Percentiles rank a stretch among this genome's conserved stretches.
Evolutionary conservation across 2,888 invertebrate species (phyloP).

Genomic region (Andrena dorsata): DNA sequence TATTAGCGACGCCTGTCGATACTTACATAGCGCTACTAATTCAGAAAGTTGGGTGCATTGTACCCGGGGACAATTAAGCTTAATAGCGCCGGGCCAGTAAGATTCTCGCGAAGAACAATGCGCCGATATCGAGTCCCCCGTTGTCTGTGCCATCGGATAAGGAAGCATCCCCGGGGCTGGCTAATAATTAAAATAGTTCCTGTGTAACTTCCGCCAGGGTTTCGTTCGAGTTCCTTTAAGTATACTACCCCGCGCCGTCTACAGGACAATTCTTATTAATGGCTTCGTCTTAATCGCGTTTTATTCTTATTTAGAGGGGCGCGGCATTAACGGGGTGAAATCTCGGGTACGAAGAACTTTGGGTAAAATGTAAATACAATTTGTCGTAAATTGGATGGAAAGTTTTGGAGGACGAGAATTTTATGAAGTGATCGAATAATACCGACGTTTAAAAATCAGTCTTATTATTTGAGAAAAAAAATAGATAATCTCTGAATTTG

Average conservation of each 20-base stretch:
- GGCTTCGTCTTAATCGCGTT: constrained; percentile 34
- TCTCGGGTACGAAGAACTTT: not conserved
- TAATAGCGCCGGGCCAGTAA: constrained; percentile 42
- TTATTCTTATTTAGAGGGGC: constrained; percentile 15
- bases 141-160: constrained; percentile 41
- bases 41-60: constrained; percentile 51
- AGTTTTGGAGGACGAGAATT: not conserved
- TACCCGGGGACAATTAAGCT: constrained; percentile 53
- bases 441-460: not conserved
- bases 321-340: too few relatives aligned
- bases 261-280: constrained; percentile 52
- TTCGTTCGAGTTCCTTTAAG: constrained; percentile 32
- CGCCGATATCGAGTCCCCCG: constrained; percentile 52
- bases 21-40: constrained; percentile 44
- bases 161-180: constrained; percentile 43
- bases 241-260: not conserved
- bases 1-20: constrained; percentile 58
- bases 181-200: constrained; percentile 68
- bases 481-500: not conserved
- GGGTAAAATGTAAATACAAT: not conserved
- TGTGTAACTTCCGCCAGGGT: constrained; percentile 52
- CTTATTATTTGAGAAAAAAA: not conserved
- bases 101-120: constrained; percentile 54
- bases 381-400: constrained; percentile 4
- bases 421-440: not conserved